Base-by-base conservation (phyloP, 2,888 invertebrate genomes). In the Apomyelois bistriatella region DNA sequence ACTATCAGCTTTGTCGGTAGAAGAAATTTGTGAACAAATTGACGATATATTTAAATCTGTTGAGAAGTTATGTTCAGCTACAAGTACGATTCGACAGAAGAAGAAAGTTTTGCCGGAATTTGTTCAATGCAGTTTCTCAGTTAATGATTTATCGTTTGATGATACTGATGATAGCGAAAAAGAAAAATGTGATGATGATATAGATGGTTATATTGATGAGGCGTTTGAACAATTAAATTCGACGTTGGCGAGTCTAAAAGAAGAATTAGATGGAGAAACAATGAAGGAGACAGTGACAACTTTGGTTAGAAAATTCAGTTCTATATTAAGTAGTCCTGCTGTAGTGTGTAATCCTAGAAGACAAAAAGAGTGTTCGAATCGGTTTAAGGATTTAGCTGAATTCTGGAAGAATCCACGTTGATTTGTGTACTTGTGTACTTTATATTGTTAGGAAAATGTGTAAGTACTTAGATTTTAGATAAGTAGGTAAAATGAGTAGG, bases 31-130 rank as follows among this genome's bases (percentile, higher is more conserved):
- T 48, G 71, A 75, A 9, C 74, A 74, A 52, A 88, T 88, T 10
- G 89, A 90, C 42, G 76, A 82, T 4, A 74, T 89, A 1, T 89
- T 90, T 60, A 82, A 79, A 57, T 88, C 89, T 1, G 79, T 90
- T 1, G 87, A 89, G 12, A 82, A 82, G 41, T 59, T 89, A 0
- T 77, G 73, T 9, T 76, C 81, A 0, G 76, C 77, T 0, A 79
- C 82, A 0, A 79, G 81, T 16, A 80, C 84, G 0, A 53, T 79
- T 0, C 66, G 72, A 5, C 74, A 72, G 37, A 74, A 68, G 17
- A 66, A 62, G 47, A 68, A 62, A 13, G 48, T 55, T 1, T 30
- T 79, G 1, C 82, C 85, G 30, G 81, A 85, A 12, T 58, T 72
- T 0, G 76, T 89, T 0, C 71, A 77, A 38, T 88, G 89, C 61